These are phyloP conservation scores for Luehdorfia chinensis DNA, from an alignment of 1,140 invertebrate species.

Conservation along the genomic window DNA sequence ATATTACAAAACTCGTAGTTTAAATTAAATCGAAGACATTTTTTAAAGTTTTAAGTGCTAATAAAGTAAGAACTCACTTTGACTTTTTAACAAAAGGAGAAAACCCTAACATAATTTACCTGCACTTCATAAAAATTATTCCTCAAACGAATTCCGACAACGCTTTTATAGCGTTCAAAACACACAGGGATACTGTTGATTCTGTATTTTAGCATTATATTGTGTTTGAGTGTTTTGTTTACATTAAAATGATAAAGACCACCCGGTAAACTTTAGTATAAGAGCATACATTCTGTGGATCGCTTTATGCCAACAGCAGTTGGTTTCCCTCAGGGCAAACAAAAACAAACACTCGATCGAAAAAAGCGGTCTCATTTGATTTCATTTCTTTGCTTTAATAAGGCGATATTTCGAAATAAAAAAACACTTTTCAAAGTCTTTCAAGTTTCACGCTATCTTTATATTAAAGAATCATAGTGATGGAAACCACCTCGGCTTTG, in stretches of 20 bases:
- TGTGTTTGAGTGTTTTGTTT: constrained; percentile 55
- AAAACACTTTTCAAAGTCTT: background rate
- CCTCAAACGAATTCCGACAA: background rate
- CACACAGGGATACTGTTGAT: constrained; percentile 38
- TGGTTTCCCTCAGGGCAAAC: constrained; percentile 63
- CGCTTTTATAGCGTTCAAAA: constrained; percentile 4
- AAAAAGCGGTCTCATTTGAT: constrained; percentile 52
- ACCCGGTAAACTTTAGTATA: constrained; percentile 49
- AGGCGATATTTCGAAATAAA: constrained; percentile 20
- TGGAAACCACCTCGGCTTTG: constrained; percentile 3
- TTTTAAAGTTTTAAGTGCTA: too few relatives aligned
- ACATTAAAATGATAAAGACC: constrained; percentile 73
- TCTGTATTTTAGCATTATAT: constrained; percentile 63
- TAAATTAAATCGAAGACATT: too few relatives aligned
- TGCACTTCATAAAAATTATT: background rate
- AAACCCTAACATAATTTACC: background rate
- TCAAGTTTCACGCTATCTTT: constrained; percentile 11
- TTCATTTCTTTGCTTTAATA: constrained; percentile 40
- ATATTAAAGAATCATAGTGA: constrained; percentile 12
- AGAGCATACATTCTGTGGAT: constrained; percentile 35
- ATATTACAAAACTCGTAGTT: too few relatives aligned
- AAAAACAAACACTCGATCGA: constrained; percentile 51
- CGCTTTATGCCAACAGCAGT: constrained; percentile 50
- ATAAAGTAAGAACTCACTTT: background rate
- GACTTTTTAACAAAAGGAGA: background rate